These are phyloP conservation scores for Indicator indicator DNA, from an alignment of 2,113 vertebrate genomes.

Conservation along the genomic window DNA sequence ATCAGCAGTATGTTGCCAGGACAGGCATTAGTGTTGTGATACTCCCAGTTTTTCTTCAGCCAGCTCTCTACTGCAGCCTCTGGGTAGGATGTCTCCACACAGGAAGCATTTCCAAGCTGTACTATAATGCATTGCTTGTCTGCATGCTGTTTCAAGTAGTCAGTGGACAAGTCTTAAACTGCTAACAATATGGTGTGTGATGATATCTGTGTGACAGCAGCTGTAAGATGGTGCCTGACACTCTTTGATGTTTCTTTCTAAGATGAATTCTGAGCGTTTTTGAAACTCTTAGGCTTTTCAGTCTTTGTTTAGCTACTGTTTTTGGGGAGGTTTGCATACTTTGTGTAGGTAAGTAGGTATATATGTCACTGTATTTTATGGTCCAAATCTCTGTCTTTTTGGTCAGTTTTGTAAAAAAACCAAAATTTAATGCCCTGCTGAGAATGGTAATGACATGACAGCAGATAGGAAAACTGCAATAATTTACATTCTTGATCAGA, in stretches of 20 bases:
- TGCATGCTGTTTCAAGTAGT: neutral
- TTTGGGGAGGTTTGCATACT: neutral
- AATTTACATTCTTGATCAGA: neutral
- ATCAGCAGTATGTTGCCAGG: neutral
- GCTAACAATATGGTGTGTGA: no score
- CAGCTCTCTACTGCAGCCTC: neutral
- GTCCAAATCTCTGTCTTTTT: neutral
- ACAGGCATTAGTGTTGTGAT: neutral
- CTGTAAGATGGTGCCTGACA: neutral
- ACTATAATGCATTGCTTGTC: neutral
- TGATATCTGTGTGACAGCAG: neutral
- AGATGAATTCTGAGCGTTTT: neutral
- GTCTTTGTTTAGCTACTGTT: neutral
- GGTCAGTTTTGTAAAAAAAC: neutral
- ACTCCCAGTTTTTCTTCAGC: neutral
- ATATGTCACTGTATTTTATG: neutral
- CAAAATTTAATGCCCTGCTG: neutral
- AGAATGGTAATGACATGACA: neutral
- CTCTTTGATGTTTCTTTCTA: neutral
- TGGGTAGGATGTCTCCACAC: neutral
- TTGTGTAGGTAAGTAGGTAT: neutral
- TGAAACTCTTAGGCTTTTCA: neutral
- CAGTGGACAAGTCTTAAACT: neutral
- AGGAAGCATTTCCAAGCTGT: neutral
- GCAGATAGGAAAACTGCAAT: neutral